A percentile compares a stretch with the other conserved stretches of the same genome.
These are phyloP conservation scores for Aporophyla lueneburgensis DNA, from an alignment of 2,888 invertebrate genomes.

Conservation along the genomic window DNA sequence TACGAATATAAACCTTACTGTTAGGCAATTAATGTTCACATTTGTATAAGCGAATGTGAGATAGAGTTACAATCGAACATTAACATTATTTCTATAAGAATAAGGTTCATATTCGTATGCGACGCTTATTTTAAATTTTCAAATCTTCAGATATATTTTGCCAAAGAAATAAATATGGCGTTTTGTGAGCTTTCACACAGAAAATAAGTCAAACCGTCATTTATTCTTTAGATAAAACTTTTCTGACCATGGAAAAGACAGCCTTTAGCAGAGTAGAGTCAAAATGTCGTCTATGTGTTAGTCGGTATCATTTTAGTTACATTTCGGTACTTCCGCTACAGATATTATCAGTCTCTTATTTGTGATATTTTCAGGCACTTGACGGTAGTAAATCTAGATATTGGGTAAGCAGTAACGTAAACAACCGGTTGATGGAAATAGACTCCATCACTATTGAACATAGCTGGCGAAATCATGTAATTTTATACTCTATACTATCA, in stretches of 20 bases:
- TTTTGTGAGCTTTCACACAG: too few species aligned
- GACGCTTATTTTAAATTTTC: not conserved
- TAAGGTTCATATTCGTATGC: not conserved
- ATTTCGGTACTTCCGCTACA: constrained; percentile 18
- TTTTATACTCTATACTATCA: too few species aligned
- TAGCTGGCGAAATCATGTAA: too few species aligned
- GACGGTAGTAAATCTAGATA: constrained; percentile 21
- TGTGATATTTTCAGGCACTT: constrained; percentile 53
- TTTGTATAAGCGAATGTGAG: not conserved
- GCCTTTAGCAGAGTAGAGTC: not conserved
- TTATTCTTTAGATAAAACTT: too few species aligned
- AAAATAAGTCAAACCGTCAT: too few species aligned
- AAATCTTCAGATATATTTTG: too few species aligned
- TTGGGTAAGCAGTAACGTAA: constrained; percentile 12
- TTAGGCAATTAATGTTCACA: not conserved
- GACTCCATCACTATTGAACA: too few species aligned
- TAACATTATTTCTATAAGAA: accelerated
- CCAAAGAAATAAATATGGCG: too few species aligned
- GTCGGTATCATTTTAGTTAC: constrained; percentile 23
- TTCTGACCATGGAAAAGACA: too few species aligned
- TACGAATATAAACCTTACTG: not conserved
- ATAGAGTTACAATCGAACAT: not conserved
- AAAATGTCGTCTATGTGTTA: not conserved
- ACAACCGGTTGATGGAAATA: too few species aligned
- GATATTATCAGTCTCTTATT: constrained; percentile 50